Evolutionary conservation across 1,140 invertebrate genomes (phyloP), one percentile per base, ranked within the genome.

Genomic region (Orius insidiosus): DNA sequence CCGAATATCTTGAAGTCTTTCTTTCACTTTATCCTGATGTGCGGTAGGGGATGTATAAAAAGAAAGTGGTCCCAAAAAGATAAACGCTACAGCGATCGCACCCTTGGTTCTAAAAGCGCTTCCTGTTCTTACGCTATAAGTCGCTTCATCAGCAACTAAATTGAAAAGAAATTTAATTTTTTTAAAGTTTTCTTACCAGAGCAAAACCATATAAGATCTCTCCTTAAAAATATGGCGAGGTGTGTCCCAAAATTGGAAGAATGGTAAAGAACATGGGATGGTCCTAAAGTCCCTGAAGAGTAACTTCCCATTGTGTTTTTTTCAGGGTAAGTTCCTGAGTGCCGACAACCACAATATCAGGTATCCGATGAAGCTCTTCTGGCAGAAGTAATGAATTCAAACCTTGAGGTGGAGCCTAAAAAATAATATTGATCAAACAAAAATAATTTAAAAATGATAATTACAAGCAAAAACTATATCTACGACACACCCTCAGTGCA

Each of bases 121-220:
- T 1, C 79, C 85, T 0, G 85, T 80, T 54, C 89, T 68, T n/a
- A 88, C 85, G 7, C 85, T 86, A 47, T 88, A 71, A 54, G 72
- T 78, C 10, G 78, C 77, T 53, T 89, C 85, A 66, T 95, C 87
- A 0, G 85, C 76, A n/a, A 84, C 71, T 56, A 76, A 46, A 61
- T 58, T 31, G n/a, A n/a, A n/a, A 49, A 46, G 36, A 54, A 42
- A 43, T 36, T 31, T 30, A 13, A 48, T 40, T n/a, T n/a, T n/a
- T n/a, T n/a, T n/a, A 45, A 50, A 36, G 19, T 40, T 35, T 5
- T 49, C 42, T 52, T 58, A 62, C 58, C 60, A 43, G 72, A 93
- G 60, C 85, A 88, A 58, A 85, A 94, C 88, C 89, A 94, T 52
- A 94, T 85, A 2, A 96, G 70, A 63, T 95, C 89, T 50, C 88